phyloP scores from a whole-genome alignment of 1,140 invertebrate genomes.

The Diuraphis noxia region DNA sequence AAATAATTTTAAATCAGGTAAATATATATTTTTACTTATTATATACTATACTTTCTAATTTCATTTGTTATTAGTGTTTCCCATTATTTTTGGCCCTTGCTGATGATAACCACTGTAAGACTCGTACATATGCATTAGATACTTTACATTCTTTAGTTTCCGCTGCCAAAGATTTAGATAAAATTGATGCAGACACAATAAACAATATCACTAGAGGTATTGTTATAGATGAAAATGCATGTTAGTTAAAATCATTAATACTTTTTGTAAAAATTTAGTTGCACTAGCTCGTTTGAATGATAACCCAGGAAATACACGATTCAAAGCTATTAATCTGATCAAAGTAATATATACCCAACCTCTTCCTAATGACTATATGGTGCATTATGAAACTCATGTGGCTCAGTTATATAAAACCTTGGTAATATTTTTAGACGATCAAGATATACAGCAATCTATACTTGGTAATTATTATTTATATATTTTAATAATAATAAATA shows the following conservation, averaged over 20 bases:
- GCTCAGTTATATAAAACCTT: slow-evolving; percentile 22
- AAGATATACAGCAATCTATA: slow-evolving; percentile 38
- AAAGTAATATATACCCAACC: slow-evolving; percentile 1
- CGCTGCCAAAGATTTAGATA: slow-evolving; percentile 15
- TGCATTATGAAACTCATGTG: slow-evolving; percentile 36
- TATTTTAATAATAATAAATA: not conserved
- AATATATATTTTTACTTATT: not conserved
- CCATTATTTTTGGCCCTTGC: slow-evolving; percentile 48
- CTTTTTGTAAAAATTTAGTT: slow-evolving; percentile 4
- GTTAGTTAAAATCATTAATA: not conserved
- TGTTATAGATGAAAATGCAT: not conserved
- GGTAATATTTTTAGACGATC: slow-evolving; percentile 44
- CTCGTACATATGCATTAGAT: slow-evolving; percentile 40
- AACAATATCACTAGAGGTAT: slow-evolving; percentile 47
- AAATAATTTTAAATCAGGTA: slow-evolving; percentile 33
- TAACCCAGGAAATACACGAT: slow-evolving; percentile 37
- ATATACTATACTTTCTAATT: not conserved
- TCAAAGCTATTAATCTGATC: slow-evolving; percentile 35
- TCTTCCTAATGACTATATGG: slow-evolving; percentile 26
- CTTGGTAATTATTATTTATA: slow-evolving; percentile 20
- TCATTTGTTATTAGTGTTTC: slow-evolving; percentile 7
- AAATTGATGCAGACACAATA: slow-evolving; percentile 22
- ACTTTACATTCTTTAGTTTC: slow-evolving; percentile 6
- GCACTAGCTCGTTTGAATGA: slow-evolving; percentile 41
- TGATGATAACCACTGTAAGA: slow-evolving; percentile 42